Evolutionary conservation across 2,888 invertebrate species (phyloP), one percentile per base, ranked within the genome.

Genomic region (Teleogryllus oceanicus): DNA sequence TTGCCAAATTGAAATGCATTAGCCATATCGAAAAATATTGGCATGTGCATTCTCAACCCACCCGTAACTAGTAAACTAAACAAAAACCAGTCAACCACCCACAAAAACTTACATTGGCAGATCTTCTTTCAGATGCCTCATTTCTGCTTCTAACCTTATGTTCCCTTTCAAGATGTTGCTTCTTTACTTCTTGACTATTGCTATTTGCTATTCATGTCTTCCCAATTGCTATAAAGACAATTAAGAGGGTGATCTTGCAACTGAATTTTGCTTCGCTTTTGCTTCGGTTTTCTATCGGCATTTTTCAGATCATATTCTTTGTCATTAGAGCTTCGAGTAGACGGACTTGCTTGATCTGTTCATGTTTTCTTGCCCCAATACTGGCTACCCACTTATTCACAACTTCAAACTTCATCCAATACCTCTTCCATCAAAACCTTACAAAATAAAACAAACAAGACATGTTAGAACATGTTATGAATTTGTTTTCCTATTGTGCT

Each of bases 351-450:
- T 75, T 81, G 80, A 80, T 81, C 79, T 80, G 79, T 82, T 81
- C 80, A 78, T 75, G 76, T 78, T 80, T 82, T 82, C 81, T 82
- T 81, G 78, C 81, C 81, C 80, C 74, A 78, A 76, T 80, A 81
- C 80, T 81, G 79, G 82, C 80, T 80, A 82, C 80, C 78, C 78
- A 80, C 62, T 78, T 81, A 78, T 79, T 74, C 80, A 79, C 77
- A 50, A 80, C 79, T 79, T 81, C 77, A 75, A 79, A 90, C 90
- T 91, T 93, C 92, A 93, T 92, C 93, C 93, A 91, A 92, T 91
- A 92, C 92, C 92, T 92, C 93, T 92, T 92, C 92, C 92, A 92
- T 92, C 92, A 92, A 92, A 91, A 92, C 93, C 93, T 93, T 93
- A 92, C 91, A 92, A 93, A 92, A 83, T 83, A 82, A 91, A 92